Evolutionary conservation across 2,797 vertebrate genomes (phyloP).

Genomic region (Notolabrus celidotus): DNA sequence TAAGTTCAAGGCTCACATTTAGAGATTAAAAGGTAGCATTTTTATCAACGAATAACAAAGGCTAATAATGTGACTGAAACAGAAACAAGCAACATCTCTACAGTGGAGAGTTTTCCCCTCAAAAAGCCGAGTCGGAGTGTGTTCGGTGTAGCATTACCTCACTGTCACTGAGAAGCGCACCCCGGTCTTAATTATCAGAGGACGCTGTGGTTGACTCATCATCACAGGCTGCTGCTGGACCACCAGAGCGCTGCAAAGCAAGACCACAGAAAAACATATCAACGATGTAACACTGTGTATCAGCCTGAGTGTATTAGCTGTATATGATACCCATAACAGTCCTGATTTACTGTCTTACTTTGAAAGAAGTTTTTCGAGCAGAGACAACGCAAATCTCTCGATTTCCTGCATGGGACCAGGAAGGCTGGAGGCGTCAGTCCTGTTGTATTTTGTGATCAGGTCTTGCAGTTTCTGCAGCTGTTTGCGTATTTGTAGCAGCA

Average conservation of each 20-base stretch:
- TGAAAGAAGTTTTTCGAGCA: slow-evolving; percentile 88
- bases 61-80: too few species aligned
- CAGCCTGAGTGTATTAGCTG: background rate
- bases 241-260: slow-evolving; percentile 82
- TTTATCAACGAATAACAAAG: too few species aligned
- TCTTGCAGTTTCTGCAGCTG: slow-evolving; percentile 82
- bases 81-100: too few species aligned
- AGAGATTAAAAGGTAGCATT: too few species aligned
- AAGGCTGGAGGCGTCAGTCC: slow-evolving; percentile 68
- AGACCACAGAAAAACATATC: slow-evolving; percentile 19
- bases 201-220: slow-evolving; percentile 87
- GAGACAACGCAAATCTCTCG: slow-evolving; percentile 72
- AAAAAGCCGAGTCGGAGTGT: too few species aligned
- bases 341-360: slow-evolving; percentile 78
- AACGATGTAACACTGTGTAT: background rate
- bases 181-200: slow-evolving; percentile 90
- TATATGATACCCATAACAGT: background rate
- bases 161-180: slow-evolving; percentile 89
- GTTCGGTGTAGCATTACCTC: slow-evolving; percentile 82
- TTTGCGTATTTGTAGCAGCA: slow-evolving; percentile 82
- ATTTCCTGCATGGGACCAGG: slow-evolving; percentile 80
- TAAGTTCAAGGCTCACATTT: too few species aligned
- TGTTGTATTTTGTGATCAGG: slow-evolving; percentile 87
- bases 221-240: slow-evolving; percentile 94
- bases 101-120: too few species aligned